These are phyloP conservation scores for Hybos culiciformis DNA, from an alignment of 2,888 invertebrate species.

Conservation along the genomic window DNA sequence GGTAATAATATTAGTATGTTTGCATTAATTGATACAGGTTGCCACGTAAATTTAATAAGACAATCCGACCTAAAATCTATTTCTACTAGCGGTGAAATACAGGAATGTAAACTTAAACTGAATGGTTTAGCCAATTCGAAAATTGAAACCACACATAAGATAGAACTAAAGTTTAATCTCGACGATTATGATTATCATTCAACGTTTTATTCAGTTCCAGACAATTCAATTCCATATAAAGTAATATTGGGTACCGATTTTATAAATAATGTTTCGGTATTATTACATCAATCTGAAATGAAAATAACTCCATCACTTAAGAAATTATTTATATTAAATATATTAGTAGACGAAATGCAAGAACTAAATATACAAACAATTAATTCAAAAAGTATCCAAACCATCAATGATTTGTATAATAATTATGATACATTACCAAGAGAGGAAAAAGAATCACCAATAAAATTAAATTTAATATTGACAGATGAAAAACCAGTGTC, in stretches of 20 bases:
- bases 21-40: not conserved
- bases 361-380: not conserved
- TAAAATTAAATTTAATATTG: constrained; percentile 1
- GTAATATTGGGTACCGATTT: not conserved
- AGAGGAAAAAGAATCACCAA: not conserved
- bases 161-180: not conserved
- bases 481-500: constrained; percentile 16
- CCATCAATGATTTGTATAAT: not conserved
- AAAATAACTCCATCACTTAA: not conserved
- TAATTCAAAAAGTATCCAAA: not conserved
- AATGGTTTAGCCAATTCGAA: not conserved
- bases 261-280: not conserved
- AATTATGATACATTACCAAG: not conserved
- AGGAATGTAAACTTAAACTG: not conserved
- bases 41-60: not conserved
- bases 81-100: not conserved
- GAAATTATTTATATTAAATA: not conserved
- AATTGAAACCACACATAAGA: not conserved
- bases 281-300: not conserved
- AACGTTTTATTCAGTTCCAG: not conserved
- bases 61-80: not conserved
- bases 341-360: not conserved
- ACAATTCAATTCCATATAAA: not conserved
- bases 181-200: not conserved
- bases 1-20: not conserved